Evolutionary conservation across 2,797 vertebrate species (phyloP).

Genomic region (Podargus strigoides): DNA sequence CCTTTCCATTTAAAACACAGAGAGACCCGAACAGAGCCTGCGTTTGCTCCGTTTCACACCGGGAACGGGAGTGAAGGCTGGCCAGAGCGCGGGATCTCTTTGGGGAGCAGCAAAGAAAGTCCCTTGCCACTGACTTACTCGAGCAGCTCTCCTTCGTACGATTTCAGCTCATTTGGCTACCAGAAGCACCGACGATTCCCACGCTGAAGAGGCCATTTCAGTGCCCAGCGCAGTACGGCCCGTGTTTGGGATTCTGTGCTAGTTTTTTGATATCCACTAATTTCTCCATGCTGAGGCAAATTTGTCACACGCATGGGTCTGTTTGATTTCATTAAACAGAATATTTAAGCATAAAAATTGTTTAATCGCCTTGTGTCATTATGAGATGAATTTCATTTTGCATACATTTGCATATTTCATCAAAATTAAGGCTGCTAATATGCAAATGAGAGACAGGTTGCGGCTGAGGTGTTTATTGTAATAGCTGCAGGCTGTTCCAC

Average conservation of each 20-base stretch:
- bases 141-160: conserved; percentile 51
- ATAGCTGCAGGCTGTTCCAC: conserved; percentile 89
- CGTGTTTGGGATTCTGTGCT: conserved; percentile 55
- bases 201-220: conserved; percentile 47
- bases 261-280: conserved; percentile 82
- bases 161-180: conserved; percentile 66
- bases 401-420: conserved; percentile 97
- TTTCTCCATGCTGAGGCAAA: conserved; percentile 87
- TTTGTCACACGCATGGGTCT: conserved; percentile 88
- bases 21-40: background rate
- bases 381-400: conserved; percentile 98
- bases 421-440: conserved; percentile 89
- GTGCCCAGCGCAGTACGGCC: conserved; percentile 4
- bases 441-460: conserved; percentile 93
- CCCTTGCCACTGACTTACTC: conserved; percentile 57
- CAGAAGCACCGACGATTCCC: conserved; percentile 40
- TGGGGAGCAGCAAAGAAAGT: conserved; percentile 39
- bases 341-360: conserved; percentile 99
- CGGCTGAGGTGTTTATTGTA: conserved; percentile 94
- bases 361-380: conserved; percentile 99
- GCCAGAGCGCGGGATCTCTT: background rate
- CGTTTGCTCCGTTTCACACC: background rate
- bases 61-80: conserved; percentile 57
- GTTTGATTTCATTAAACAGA: conserved; percentile 99
- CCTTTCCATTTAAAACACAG: background rate